Evolutionary conservation across 2,797 vertebrate genomes (phyloP).

Genomic region (Pangasius macronema): DNA sequence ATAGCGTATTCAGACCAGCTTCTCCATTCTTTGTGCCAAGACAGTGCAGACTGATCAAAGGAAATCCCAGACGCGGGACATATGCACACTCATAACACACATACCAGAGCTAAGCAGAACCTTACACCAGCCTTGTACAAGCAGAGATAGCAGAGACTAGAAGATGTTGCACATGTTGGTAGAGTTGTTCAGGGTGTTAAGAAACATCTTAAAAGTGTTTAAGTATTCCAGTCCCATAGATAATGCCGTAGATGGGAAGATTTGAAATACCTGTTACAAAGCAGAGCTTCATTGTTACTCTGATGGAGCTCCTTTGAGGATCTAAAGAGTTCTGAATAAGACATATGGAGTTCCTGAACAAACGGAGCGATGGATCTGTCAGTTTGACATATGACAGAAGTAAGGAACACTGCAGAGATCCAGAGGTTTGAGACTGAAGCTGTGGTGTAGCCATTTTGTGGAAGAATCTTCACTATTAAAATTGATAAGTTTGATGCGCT

Average conservation of each 20-base stretch:
- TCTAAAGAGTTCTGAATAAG: background rate
- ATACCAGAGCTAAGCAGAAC: slow-evolving; percentile 35
- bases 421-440: background rate
- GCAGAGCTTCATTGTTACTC: background rate
- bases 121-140: slow-evolving; percentile 11
- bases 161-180: slow-evolving; percentile 64
- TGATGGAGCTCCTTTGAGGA: no score
- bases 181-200: background rate
- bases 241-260: background rate
- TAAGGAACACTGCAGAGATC: background rate
- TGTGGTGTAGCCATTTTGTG: background rate
- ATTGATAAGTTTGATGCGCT: background rate
- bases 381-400: background rate
- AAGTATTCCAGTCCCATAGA: background rate
- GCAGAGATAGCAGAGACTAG: slow-evolving; percentile 62
- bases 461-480: background rate
- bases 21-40: slow-evolving; percentile 23
- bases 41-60: slow-evolving; percentile 49
- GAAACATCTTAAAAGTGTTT: background rate
- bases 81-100: slow-evolving; percentile 39
- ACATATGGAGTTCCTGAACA: background rate
- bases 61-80: slow-evolving; percentile 35
- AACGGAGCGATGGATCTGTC: background rate
- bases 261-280: background rate
- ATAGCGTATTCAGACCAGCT: slow-evolving; percentile 15